These are phyloP conservation scores for Rhynchomys soricoides DNA, from an alignment of 2,113 vertebrate species.

Conservation along the genomic window DNA sequence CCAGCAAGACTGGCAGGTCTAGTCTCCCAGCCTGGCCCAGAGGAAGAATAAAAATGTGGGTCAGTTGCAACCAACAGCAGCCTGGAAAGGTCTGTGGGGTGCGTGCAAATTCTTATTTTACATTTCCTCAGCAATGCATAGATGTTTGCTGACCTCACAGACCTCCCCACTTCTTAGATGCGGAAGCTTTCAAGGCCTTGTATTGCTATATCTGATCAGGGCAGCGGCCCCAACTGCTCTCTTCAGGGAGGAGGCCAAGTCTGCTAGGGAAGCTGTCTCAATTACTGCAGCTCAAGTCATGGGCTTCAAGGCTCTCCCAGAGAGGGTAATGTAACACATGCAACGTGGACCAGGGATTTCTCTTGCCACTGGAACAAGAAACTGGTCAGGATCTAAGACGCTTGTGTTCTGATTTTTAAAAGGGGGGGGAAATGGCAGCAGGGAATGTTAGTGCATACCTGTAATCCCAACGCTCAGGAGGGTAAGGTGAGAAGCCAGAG, in stretches of 20 bases:
- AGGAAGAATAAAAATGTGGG: background rate
- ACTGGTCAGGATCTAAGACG: background rate
- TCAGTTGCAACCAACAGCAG: background rate
- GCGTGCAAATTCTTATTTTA: background rate
- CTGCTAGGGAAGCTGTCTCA: rapidly evolving
- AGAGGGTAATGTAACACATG: background rate
- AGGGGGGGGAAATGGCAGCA: background rate
- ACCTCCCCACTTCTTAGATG: background rate
- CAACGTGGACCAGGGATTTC: background rate
- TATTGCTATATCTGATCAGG: rapidly evolving
- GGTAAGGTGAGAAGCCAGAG: background rate
- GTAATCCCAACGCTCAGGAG: background rate
- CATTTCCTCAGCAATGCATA: background rate
- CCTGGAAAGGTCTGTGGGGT: background rate
- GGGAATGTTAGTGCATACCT: background rate
- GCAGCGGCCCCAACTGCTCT: background rate
- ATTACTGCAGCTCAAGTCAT: rapidly evolving
- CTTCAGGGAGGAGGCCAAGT: too few relatives aligned
- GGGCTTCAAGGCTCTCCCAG: background rate
- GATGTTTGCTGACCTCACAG: background rate
- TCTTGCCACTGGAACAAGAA: background rate
- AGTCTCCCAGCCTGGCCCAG: background rate
- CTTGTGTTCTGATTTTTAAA: background rate
- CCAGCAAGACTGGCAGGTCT: background rate
- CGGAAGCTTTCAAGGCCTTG: background rate